Evolutionary conservation across 2,113 vertebrate genomes (phyloP), one percentile per base, ranked within the genome.

Genomic region (Sander vitreus): DNA sequence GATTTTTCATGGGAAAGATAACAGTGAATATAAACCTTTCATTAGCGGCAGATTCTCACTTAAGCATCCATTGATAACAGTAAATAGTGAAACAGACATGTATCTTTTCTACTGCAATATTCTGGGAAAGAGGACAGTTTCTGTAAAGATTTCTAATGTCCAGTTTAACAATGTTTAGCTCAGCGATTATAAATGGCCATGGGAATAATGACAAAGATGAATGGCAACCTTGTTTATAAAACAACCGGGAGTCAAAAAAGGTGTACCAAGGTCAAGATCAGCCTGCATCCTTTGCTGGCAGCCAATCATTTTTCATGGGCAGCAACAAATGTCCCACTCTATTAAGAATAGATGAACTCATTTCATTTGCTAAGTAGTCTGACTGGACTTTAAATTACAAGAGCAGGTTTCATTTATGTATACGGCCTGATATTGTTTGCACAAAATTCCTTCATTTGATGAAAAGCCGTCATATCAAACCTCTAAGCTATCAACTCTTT

Each of bases 241-340:
- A 84, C 59, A 85, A 83, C 43, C 21, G 0, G 23, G 33, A 74
- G 69, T 86, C 69, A 76, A 66, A 47, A 9, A 21, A 57, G 47
- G 62, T 59, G 60, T 74, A 73, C 47, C 82, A 87, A 88, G 85
- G 85, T 89, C 85, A 71, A 58, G 27, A 81, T 78, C 71, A 73
- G 51, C 69, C 23, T 2, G 72, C 69, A 53, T 66, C 59, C 66
- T 78, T 89, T 63, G 39, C 23, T 85, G 77, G 71, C 85, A 84
- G 71, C 25, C 23, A 9, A 53, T 88, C 59, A 69, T 80, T 76
- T 83, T 76, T 80, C 76, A 85, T 12, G 5, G 39, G 48, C 36
- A 25, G 50, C 30, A 64, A 78, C 39, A 77, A 75, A 83, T 73
- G 69, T 67, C 76, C 71, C 57, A 3, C 51, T 65, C 23, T 74